These are phyloP conservation scores for Neuroterus valhalla DNA, from an alignment of 1,140 invertebrate species.

Conservation along the genomic window DNA sequence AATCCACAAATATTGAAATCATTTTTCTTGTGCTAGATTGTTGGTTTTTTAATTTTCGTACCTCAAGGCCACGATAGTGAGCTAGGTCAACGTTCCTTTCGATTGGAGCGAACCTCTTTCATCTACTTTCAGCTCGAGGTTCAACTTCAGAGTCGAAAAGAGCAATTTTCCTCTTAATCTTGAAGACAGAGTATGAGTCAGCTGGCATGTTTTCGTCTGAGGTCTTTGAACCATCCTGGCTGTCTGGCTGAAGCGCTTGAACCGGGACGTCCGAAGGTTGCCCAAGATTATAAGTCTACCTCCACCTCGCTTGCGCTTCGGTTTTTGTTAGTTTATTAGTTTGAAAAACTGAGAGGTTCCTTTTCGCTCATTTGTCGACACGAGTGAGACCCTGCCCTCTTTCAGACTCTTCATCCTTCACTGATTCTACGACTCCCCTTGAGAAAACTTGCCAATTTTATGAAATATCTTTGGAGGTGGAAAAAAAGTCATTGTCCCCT, in stretches of 20 bases:
- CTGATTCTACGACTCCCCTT: not conserved
- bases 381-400: conserved; percentile 9
- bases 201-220: conserved; percentile 54
- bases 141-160: not conserved
- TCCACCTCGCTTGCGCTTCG: not conserved
- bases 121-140: not conserved
- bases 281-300: conserved; percentile 46
- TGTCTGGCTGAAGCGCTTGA: conserved; percentile 53
- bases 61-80: not conserved
- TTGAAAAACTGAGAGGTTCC: conserved; percentile 14
- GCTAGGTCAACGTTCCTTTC: conserved; percentile 16
- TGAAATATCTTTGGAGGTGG: not conserved
- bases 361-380: conserved; percentile 18
- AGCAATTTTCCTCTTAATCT: conserved; percentile 19
- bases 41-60: no score
- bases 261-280: conserved; percentile 56
- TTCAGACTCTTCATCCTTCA: not conserved
- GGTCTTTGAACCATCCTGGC: conserved; percentile 62
- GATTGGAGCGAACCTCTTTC: conserved; percentile 6
- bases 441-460: not conserved
- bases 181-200: conserved; percentile 44
- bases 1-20: no score
- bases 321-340: conserved; percentile 11
- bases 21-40: no score
- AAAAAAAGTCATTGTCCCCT: conserved; percentile 6